These are phyloP conservation scores for Sarcophaga peregrina DNA, from an alignment of 1,140 invertebrate species.

Conservation along the genomic window DNA sequence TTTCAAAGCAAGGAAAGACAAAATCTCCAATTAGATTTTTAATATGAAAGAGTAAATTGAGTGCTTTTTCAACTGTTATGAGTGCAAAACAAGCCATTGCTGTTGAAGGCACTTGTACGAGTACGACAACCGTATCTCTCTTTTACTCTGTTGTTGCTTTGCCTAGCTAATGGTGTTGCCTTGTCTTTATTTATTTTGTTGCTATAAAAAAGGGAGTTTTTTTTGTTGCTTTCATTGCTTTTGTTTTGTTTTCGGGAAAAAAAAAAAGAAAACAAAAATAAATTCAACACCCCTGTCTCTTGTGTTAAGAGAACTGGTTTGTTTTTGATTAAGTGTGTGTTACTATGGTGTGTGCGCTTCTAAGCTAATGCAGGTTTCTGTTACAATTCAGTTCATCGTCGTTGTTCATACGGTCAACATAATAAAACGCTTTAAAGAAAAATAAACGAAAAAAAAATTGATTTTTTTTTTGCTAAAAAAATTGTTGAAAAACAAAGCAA, in stretches of 20 bases:
- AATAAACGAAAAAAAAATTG: conserved; percentile 24
- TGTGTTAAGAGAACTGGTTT: conserved; percentile 13
- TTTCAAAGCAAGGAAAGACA: neutral
- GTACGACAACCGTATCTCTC: neutral
- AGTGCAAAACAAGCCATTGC: neutral
- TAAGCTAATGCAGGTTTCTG: conserved; percentile 60
- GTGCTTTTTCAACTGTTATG: neutral
- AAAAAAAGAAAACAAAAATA: neutral
- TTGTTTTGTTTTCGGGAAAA: no score
- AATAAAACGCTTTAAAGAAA: conserved; percentile 43
- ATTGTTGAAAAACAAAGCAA: neutral
- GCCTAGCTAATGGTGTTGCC: neutral
- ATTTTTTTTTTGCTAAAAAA: neutral
- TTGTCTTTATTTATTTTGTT: neutral
- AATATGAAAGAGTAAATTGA: neutral
- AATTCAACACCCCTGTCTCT: conserved; percentile 4
- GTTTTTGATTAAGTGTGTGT: neutral
- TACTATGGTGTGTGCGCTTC: conserved; percentile 36
- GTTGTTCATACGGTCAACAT: conserved; percentile 64
- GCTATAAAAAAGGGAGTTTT: neutral
- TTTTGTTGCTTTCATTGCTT: neutral
- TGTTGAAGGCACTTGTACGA: neutral
- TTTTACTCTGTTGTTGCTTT: neutral
- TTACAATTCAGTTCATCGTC: conserved; percentile 66
- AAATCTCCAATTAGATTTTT: neutral